Evolutionary conservation across 2,888 invertebrate species (phyloP).

Genomic region (Leucozona laternaria): DNA sequence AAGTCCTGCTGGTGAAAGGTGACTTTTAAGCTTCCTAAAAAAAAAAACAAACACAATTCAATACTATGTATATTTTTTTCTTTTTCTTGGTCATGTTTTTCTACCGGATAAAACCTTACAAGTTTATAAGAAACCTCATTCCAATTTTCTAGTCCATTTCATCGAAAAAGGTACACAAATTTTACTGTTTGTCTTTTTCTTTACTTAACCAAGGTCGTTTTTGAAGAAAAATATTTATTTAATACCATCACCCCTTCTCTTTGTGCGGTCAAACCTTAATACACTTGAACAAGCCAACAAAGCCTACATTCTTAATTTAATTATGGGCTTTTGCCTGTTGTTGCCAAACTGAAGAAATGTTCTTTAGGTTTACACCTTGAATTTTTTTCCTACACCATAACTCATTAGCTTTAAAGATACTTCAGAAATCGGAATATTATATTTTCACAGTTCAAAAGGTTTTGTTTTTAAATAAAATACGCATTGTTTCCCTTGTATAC

Average conservation of each 20-base stretch:
- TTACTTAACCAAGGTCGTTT: constrained; percentile 66
- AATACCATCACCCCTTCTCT: constrained; percentile 15
- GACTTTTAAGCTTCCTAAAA: background rate
- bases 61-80: too few relatives aligned
- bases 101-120: constrained; percentile 57
- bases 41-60: background rate
- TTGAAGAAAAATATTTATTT: constrained; percentile 26
- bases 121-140: constrained; percentile 63
- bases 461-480: too few relatives aligned
- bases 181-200: constrained; percentile 33
- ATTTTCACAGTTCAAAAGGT: too few relatives aligned
- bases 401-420: too few relatives aligned
- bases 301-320: constrained; percentile 51
- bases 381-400: too few relatives aligned
- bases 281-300: constrained; percentile 45
- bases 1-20: background rate
- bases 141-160: constrained; percentile 64
- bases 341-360: constrained; percentile 32
- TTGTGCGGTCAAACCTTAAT: constrained; percentile 2
- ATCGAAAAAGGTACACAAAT: constrained; percentile 6
- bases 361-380: constrained; percentile 48
- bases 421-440: too few relatives aligned
- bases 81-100: background rate
- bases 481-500: too few relatives aligned
- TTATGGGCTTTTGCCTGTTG: constrained; percentile 62